These are phyloP conservation scores for Hyposoter didymator DNA, from an alignment of 2,888 invertebrate genomes.

Conservation along the genomic window DNA sequence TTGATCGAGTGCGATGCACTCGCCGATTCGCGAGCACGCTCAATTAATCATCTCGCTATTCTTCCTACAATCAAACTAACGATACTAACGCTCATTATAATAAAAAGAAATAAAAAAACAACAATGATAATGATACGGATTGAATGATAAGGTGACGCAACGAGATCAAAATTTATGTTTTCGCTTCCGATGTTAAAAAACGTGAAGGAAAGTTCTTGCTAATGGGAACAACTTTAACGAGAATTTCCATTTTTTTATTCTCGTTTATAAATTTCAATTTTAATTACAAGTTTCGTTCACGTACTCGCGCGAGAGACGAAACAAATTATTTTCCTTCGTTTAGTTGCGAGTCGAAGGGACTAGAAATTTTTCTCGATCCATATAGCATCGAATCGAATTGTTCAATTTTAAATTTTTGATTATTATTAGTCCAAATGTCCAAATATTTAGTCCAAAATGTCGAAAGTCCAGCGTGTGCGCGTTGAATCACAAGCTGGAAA, in stretches of 20 bases:
- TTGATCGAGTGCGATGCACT: constrained; percentile 59
- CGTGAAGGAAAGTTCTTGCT: not conserved
- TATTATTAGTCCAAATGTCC: too few species aligned
- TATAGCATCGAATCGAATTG: too few species aligned
- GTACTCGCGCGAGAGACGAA: too few species aligned
- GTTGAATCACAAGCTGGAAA: not conserved
- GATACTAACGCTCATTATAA: constrained; percentile 21
- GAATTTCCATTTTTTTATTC: not conserved
- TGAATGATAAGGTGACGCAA: not conserved
- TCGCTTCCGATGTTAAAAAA: not conserved
- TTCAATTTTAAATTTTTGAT: too few species aligned
- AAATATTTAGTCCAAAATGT: too few species aligned
- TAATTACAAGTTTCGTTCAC: not conserved
- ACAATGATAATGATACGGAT: not conserved
- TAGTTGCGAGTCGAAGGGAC: too few species aligned
- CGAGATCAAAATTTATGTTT: not conserved
- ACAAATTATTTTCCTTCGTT: too few species aligned
- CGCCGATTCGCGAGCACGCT: constrained; percentile 50
- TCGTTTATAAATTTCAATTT: not conserved
- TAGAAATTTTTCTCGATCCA: too few species aligned
- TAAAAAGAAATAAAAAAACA: constrained; percentile 40
- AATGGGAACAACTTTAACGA: not conserved
- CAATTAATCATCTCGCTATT: constrained; percentile 53
- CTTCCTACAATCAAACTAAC: constrained; percentile 51
- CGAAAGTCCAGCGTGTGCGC: not conserved